A percentile compares a stretch with the other conserved stretches of the same genome.
phyloP scores from a whole-genome alignment of 2,797 vertebrate genomes.

The Botia kubotai region DNA sequence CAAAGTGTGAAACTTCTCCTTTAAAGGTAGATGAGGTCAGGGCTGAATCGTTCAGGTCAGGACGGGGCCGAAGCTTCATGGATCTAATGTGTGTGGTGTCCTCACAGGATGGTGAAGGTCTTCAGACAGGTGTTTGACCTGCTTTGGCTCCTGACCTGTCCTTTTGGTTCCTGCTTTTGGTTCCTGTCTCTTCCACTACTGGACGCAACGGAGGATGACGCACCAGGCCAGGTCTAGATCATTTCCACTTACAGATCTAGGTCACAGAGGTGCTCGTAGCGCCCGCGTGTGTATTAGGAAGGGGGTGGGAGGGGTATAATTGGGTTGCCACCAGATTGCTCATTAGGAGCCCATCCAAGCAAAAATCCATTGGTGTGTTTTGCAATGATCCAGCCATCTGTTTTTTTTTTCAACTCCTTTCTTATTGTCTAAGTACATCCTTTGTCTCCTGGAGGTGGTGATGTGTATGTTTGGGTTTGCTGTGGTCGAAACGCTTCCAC shows the following conservation, averaged over 20 bases:
- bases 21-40: not conserved
- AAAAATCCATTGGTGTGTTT: slow-evolving; percentile 78
- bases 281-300: slow-evolving; percentile 11
- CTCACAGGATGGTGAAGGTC: slow-evolving; percentile 54
- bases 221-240: slow-evolving; percentile 11
- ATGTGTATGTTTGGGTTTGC: slow-evolving; percentile 25
- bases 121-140: slow-evolving; percentile 71
- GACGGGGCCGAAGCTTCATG: not conserved
- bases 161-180: too few species aligned
- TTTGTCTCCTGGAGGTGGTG: slow-evolving; percentile 54
- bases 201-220: slow-evolving; percentile 14
- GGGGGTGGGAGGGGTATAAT: slow-evolving; percentile 48
- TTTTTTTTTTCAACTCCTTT: slow-evolving; percentile 61
- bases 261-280: slow-evolving; percentile 39
- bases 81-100: not conserved
- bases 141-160: slow-evolving; percentile 68
- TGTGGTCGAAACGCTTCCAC: slow-evolving; percentile 69
- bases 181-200: slow-evolving; percentile 30
- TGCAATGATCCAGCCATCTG: slow-evolving; percentile 79
- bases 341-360: slow-evolving; percentile 78
- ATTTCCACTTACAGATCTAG: slow-evolving; percentile 27
- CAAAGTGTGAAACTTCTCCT: not conserved
- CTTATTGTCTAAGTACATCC: slow-evolving; percentile 34
- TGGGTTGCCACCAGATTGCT: slow-evolving; percentile 77
- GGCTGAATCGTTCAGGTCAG: not conserved